Conservation (phyloP, 2,888 invertebrate genomes). For the Macrosoma leucophasiata region DNA sequence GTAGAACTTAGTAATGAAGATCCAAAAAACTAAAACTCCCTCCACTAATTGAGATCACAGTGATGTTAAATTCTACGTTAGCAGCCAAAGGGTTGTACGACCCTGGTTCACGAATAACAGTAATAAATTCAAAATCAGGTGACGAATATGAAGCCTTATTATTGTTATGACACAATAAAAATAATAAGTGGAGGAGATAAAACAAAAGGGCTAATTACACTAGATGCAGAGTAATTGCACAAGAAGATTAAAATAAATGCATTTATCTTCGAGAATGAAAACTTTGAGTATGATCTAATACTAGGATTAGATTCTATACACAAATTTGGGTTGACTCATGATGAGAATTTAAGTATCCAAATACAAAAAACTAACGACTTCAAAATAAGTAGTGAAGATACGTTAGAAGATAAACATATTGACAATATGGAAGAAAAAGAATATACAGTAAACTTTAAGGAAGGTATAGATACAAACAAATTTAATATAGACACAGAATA, state of each 20-base stretch:
- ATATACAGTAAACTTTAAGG: constrained; percentile 22
- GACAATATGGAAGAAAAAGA: constrained; percentile 8
- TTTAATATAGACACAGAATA: constrained; percentile 18
- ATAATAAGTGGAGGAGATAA: constrained; percentile 10
- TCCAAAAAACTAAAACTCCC: constrained; percentile 7
- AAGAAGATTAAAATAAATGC: constrained; percentile 8
- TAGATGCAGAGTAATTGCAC: constrained; percentile 6
- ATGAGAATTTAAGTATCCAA: constrained; percentile 10
- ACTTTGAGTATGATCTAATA: constrained; percentile 13
- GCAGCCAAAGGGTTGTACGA: constrained; percentile 8
- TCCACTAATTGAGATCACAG: constrained; percentile 4
- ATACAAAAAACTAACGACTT: constrained; percentile 3
- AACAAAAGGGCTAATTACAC: constrained; percentile 9
- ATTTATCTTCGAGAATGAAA: constrained; percentile 7
- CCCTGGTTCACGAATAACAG: constrained; percentile 10
- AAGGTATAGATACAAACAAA: constrained; percentile 17
- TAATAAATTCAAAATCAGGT: constrained; percentile 15
- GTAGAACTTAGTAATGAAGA: constrained; percentile 11
- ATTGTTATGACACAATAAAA: constrained; percentile 8
- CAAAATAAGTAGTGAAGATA: constrained; percentile 4
- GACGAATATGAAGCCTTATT: constrained; percentile 5
- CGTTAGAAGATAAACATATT: constrained; percentile 3
- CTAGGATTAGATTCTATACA: constrained; percentile 13
- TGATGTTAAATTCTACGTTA: constrained; percentile 5
- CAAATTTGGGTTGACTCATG: constrained; percentile 8